phyloP scores from a whole-genome alignment of 2,888 invertebrate genomes.

The Agriopis marginaria region DNA sequence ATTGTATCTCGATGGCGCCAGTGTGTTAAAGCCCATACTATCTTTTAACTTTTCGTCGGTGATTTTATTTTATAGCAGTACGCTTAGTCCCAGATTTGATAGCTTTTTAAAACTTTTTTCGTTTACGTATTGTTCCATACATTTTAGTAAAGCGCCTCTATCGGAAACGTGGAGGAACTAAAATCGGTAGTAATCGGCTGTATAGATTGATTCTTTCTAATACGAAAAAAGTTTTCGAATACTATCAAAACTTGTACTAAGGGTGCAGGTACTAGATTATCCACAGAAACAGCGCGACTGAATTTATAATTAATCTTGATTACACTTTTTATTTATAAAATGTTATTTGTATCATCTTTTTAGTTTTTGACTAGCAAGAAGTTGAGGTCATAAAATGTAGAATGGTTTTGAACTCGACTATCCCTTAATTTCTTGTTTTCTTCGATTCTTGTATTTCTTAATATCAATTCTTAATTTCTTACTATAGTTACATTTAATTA shows the following conservation, averaged over 20 bases:
- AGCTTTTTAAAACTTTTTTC: no score
- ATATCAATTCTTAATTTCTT: constrained; percentile 36
- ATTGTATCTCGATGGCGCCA: no score
- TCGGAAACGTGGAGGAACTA: no score
- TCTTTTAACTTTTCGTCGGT: background rate
- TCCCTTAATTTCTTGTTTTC: constrained; percentile 29
- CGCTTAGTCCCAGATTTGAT: no score
- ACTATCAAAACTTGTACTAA: no score
- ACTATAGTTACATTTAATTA: constrained; percentile 67
- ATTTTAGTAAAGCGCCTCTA: no score
- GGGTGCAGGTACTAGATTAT: background rate
- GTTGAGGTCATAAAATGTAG: constrained; percentile 80
- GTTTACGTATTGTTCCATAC: no score
- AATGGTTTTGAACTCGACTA: constrained; percentile 41
- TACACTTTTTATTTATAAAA: constrained; percentile 45
- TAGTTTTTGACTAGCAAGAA: constrained; percentile 69
- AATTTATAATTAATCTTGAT: constrained; percentile 38
- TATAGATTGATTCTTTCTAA: no score
- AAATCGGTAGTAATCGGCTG: no score
- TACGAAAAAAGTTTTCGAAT: no score
- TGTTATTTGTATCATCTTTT: constrained; percentile 58
- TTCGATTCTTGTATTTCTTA: constrained; percentile 31
- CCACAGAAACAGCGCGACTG: constrained; percentile 13
- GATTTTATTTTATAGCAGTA: constrained; percentile 3
- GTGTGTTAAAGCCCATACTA: background rate